Evolutionary conservation across 2,888 invertebrate species (phyloP).

Genomic region (Chymomyza caudatula): DNA sequence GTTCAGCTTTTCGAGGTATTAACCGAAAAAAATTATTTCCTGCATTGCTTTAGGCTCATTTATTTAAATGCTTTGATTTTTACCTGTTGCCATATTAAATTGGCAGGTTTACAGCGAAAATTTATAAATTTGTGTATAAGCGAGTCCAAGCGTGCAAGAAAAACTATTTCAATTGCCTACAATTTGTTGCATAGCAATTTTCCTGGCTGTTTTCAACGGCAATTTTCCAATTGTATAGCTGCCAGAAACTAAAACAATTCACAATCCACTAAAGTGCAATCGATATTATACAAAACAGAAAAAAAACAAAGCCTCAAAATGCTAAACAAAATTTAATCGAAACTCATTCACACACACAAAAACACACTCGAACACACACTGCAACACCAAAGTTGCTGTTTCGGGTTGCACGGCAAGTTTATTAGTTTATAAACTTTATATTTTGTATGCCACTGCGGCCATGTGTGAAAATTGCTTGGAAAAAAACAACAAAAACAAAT

Average conservation of each 20-base stretch:
- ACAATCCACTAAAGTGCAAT: neutral
- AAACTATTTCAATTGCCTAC: neutral
- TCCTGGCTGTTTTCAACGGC: neutral
- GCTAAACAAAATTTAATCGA: conserved; percentile 36
- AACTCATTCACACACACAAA: conserved; percentile 14
- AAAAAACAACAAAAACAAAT: conserved; percentile 1
- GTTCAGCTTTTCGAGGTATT: too few relatives aligned
- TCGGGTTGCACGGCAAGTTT: conserved; percentile 17
- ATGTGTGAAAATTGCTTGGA: conserved; percentile 39
- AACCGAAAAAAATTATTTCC: too few relatives aligned
- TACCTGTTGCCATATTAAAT: neutral
- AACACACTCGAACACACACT: conserved; percentile 1
- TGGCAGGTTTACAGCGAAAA: too few relatives aligned
- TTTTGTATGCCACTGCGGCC: conserved; percentile 22
- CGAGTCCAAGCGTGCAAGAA: neutral
- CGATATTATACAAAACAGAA: neutral
- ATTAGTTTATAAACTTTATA: conserved; percentile 42
- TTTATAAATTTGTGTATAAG: conserved; percentile 2
- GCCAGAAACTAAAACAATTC: neutral
- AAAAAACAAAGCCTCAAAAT: conserved; percentile 11
- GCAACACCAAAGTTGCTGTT: neutral
- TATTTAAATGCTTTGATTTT: too few relatives aligned
- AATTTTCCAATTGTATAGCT: conserved; percentile 30
- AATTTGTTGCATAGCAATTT: neutral
- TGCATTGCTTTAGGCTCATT: too few relatives aligned